Conservation (phyloP, 2,113 vertebrate species). For the Lycaon pictus region DNA sequence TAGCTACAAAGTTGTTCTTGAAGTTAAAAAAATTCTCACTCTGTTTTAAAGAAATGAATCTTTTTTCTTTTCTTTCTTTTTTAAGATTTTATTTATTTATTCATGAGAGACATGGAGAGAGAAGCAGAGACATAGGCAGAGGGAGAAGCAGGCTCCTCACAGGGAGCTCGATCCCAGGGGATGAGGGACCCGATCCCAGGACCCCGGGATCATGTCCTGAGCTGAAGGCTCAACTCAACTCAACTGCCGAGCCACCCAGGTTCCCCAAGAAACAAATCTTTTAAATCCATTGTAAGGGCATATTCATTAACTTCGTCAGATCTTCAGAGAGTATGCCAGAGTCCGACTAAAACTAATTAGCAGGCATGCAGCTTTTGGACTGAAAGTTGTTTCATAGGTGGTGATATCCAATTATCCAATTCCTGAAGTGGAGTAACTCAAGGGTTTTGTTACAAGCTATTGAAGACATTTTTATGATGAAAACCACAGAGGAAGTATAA, state of each 20-base stretch:
- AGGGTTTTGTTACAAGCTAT: neutral
- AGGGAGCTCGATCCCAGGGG: too few relatives aligned
- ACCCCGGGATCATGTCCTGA: too few relatives aligned
- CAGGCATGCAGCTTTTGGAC: neutral
- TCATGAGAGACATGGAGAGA: too few relatives aligned
- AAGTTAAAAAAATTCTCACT: neutral
- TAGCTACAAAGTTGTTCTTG: neutral
- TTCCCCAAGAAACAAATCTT: too few relatives aligned
- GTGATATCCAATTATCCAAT: neutral
- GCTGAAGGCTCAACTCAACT: too few relatives aligned
- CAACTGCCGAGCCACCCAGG: too few relatives aligned
- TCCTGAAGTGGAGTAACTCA: neutral
- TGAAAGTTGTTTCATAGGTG: neutral
- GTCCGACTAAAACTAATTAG: neutral
- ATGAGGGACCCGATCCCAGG: too few relatives aligned
- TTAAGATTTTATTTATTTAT: too few relatives aligned
- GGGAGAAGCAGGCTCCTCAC: too few relatives aligned
- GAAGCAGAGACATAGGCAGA: too few relatives aligned
- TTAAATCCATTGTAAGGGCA: neutral
- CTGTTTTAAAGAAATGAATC: conserved; percentile 1
- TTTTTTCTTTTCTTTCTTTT: too few relatives aligned
- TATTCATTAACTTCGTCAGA: neutral
- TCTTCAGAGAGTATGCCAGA: neutral
- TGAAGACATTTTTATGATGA: neutral
- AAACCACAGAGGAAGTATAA: neutral